Base-by-base conservation (phyloP, 2,888 invertebrate species). In the Incurvaria masculella region DNA sequence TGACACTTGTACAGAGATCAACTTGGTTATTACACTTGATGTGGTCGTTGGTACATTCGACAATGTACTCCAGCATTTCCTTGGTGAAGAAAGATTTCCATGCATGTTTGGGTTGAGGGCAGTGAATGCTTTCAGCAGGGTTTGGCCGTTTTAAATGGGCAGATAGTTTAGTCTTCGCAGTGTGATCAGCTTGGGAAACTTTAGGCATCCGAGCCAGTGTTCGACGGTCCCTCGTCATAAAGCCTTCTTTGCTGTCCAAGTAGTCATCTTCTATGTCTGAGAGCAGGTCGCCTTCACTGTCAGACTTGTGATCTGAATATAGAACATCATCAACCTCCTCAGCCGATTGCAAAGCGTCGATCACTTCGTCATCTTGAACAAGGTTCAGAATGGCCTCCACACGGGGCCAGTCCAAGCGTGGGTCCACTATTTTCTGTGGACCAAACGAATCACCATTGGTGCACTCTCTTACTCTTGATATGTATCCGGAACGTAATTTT, bases 381-480 rank as follows among this genome's bases (percentile, higher is more conserved):
- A 76, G 65, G 58, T 69, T 67, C 69, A 74, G 66, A 60, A 78
- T 78, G 49, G 75, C 72, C 69, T 73, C 69, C 49, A 76, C 78
- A 50, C 75, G 70, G 52, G 69, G 70, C 78, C 78, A 78, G 67
- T 78, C 76, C 70, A 71, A 72, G 61, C 76, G 66, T 46, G 78
- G 78, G 65, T 78, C 78, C 64, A 72, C 65, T 72, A 63, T 66
- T 58, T 64, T 79, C 78, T 78, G 78, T 64, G 76, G 64, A 76
- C 53, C 55, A 53, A 45, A 45, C 6, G 23, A 45, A 45, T 45
- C 17, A 45, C 21, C 17, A 11, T 21, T 21, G 44, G 23, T 44
- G 44, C 23, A 14, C 18, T 44, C 18, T 4, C 21, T 17, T 17
- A 18, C 14, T n/a, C 4, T n/a, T n/a, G n/a, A n/a, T n/a, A n/a